Base-by-base conservation (phyloP, 2,113 vertebrate species). In the Gymnogyps californianus region DNA sequence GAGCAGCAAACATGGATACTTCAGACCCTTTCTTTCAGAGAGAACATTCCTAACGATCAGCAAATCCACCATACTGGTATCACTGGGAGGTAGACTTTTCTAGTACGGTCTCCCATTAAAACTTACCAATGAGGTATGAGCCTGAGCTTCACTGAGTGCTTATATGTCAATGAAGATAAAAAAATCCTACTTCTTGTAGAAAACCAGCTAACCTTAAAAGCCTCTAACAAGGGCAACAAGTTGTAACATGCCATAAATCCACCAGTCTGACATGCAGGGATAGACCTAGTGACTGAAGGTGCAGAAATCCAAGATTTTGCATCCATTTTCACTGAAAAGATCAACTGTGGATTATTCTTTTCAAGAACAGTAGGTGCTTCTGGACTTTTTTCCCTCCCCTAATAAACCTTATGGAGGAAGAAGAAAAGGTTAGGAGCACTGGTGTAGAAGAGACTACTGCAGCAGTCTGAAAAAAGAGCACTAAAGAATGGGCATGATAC, bases 181-280 rank as follows among this genome's bases (percentile, higher is more conserved):
- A 72, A 76, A 22, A 13, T 57, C 16, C 16, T 24, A 28, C 71
- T 87, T 88, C 34, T 90, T 87, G 31, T 36, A 90, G 72, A 79
- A 93, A 96, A 71, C 0, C 11, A 83, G 17, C 8, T 72, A 52
- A 72, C 25, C 29, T 64, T 59, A 77, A 79, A 88, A 17, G 16
- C 16, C 17, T 62, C 24, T 67, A 59, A 26, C 38, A 85, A 59
- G 19, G 42, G 21, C 29, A 89, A 42, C 13, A 32, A 51, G 10
- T 28, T 93, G 51, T 58, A 52, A 55, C 32, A 52, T 82, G 34
- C 72, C 38, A 31, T 31, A 78, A 89, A 93, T 2, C 11, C n/a
- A 71, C 20, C 1, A 1, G 44, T 44, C 36, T 59, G 51, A 80
- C 0, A 1, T 16, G 16, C 1, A 3, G 21, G 16, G 26, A 11